These are phyloP conservation scores for Exephanes ischioxanthus DNA, from an alignment of 2,888 invertebrate species.

Conservation along the genomic window DNA sequence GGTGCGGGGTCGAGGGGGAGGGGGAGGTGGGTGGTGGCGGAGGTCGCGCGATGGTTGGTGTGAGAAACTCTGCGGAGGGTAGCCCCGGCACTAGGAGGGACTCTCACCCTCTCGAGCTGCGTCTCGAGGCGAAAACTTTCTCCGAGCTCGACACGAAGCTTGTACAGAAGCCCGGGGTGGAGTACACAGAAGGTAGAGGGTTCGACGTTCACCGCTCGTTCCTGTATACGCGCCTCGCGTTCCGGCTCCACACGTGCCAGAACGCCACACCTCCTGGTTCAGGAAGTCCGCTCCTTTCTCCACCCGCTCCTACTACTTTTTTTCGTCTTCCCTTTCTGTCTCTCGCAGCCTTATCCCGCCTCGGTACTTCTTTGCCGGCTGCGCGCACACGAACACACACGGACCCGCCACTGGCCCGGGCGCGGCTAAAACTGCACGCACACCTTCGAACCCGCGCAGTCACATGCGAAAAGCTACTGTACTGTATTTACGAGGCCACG, in stretches of 20 bases:
- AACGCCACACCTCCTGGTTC: conserved; percentile 33
- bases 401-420: conserved; percentile 29
- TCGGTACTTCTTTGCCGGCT: conserved; percentile 2
- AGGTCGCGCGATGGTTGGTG: conserved; percentile 50
- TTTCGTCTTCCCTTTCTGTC: conserved; percentile 40
- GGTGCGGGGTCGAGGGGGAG: conserved; percentile 26
- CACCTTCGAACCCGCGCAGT: conserved; percentile 39
- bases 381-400: conserved; percentile 12
- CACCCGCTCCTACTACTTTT: conserved; percentile 28
- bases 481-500: conserved; percentile 57
- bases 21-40: conserved; percentile 7
- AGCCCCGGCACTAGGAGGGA: not conserved
- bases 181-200: conserved; percentile 46
- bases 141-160: conserved; percentile 58
- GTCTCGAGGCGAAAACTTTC: conserved; percentile 69
- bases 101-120: conserved; percentile 64
- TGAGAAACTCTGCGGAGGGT: conserved; percentile 7
- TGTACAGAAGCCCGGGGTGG: conserved; percentile 44
- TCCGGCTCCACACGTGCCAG: conserved; percentile 66
- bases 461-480: conserved; percentile 42
- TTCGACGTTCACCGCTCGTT: conserved; percentile 51
- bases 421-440: conserved; percentile 46
- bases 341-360: conserved; percentile 52
- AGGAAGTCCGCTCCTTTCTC: conserved; percentile 47
- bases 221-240: conserved; percentile 31